Conservation (phyloP, 2,888 invertebrate species). For the Hypomecis punctinalis region DNA sequence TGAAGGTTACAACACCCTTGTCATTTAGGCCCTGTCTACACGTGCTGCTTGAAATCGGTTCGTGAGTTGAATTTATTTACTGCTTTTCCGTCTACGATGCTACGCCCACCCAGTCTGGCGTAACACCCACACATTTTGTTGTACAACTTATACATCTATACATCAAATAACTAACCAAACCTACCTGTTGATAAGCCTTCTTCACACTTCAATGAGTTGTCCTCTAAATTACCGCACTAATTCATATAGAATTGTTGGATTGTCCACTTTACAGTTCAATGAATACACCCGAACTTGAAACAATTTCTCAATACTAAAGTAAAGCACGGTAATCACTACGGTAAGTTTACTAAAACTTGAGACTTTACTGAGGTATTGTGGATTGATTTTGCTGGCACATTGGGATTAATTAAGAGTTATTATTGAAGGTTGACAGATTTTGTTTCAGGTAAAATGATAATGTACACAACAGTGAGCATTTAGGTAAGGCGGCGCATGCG, state of each 20-base stretch:
- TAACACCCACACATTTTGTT: constrained; percentile 67
- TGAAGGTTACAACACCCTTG: constrained; percentile 30
- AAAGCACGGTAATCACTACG: too few species aligned
- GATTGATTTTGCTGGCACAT: constrained; percentile 50
- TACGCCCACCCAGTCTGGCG: constrained; percentile 77
- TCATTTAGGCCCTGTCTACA: constrained; percentile 25
- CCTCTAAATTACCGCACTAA: constrained; percentile 30
- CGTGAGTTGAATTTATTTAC: constrained; percentile 62
- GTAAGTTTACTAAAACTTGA: constrained; percentile 46
- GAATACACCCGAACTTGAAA: constrained; percentile 28
- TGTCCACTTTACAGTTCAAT: constrained; percentile 13
- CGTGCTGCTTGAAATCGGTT: constrained; percentile 34
- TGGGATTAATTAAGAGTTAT: constrained; percentile 61
- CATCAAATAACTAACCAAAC: constrained; percentile 55
- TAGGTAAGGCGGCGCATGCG: constrained; percentile 56
- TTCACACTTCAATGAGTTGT: constrained; percentile 51
- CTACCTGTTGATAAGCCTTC: constrained; percentile 72
- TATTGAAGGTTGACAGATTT: constrained; percentile 71
- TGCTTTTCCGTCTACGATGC: constrained; percentile 61
- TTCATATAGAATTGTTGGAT: constrained; percentile 24
- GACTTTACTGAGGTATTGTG: constrained; percentile 48
- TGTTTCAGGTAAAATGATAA: constrained; percentile 59
- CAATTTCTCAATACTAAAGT: constrained; percentile 9
- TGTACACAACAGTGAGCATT: constrained; percentile 64
- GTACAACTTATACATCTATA: constrained; percentile 48